Conservation (phyloP, 2,888 invertebrate species). For the Tenodera sinensis region DNA sequence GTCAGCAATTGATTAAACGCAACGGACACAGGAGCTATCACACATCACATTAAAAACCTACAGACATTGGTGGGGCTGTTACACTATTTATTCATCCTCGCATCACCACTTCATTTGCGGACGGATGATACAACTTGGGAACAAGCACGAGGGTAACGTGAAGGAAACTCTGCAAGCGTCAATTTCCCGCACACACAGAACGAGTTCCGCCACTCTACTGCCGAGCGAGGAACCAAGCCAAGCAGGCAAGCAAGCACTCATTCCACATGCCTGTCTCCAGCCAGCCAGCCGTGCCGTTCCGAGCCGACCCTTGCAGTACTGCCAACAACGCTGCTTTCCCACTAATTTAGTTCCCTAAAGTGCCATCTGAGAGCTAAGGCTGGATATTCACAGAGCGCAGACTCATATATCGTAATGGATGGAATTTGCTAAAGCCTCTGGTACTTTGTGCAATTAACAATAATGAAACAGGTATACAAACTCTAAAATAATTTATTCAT, state of each 20-base stretch:
- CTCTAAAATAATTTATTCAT: too few relatives aligned
- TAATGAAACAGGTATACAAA: too few relatives aligned
- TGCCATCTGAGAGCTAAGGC: too few relatives aligned
- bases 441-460: too few relatives aligned
- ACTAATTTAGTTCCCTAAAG: neutral
- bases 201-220: constrained; percentile 5
- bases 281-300: neutral
- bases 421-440: too few relatives aligned
- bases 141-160: neutral
- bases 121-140: neutral
- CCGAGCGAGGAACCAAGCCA: neutral
- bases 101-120: neutral
- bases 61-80: neutral
- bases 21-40: neutral
- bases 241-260: neutral
- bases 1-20: neutral
- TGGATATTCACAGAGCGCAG: neutral
- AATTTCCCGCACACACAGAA: neutral
- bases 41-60: neutral
- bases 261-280: neutral
- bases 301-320: neutral
- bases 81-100: neutral
- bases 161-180: neutral
- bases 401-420: neutral
- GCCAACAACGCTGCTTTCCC: neutral